Evolutionary conservation across 2,797 vertebrate genomes (phyloP), one percentile per base, ranked within the genome.

Genomic region (Cryptoprocta ferox): DNA sequence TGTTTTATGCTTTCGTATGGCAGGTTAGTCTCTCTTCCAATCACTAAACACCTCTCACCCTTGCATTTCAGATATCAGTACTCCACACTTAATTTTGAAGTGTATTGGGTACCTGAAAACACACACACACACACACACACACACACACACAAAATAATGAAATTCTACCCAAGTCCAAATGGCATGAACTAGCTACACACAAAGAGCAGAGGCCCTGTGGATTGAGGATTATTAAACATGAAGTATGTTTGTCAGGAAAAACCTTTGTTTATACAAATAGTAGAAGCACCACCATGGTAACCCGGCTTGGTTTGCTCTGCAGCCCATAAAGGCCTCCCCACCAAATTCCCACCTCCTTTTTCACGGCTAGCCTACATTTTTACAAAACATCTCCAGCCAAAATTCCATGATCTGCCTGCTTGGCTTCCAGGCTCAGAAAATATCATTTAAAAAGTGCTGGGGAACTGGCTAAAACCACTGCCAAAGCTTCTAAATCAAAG

Each of bases 181-280:
- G 93, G 73, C 89, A 85, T 84, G 91, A 92, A 76, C 92, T 70
- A 89, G 59, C 89, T 79, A 91, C 65, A 86, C 11, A 37, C 89
- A 92, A 48, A 96, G 73, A 75, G 66, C 80, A 65, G 53, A 95
- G 93, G 96, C 86, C 97, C 84, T 96, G 96, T 35, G 89, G 90
- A 73, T 42, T 95, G 86, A 97, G n/a, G 80, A 68, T 97, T 97
- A 98, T 98, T 97, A 97, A 97, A 95, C 93, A 94, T 94, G 96
- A 97, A 97, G 96, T 89, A 94, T 97, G 94, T 97, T 98, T 97
- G 97, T 97, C 98, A 96, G 97, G 84, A 80, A 97, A 96, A 92
- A 37, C 16, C 90, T 91, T 75, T 98, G 91, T 98, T 98, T 96
- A 89, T 94, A 83, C 93, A 97, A 98, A 98, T 95, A 98, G 95